A percentile compares a stretch with the other conserved stretches of the same genome.
Evolutionary conservation across 2,113 vertebrate genomes (phyloP).

Genomic region (Ivindomyrus marchei): DNA sequence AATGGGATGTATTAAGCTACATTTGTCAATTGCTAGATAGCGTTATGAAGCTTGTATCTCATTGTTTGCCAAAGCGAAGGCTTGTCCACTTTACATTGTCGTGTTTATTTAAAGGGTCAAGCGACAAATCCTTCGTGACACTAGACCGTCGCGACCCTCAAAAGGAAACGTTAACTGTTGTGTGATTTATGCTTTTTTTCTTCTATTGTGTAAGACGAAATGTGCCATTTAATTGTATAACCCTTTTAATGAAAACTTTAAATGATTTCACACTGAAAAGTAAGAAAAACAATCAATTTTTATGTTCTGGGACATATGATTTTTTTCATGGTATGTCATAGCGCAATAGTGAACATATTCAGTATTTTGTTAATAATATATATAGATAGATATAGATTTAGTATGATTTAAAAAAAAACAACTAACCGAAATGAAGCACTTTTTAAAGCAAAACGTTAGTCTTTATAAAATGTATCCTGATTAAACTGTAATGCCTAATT

Average conservation of each 20-base stretch:
- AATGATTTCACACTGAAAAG: slow-evolving; percentile 51
- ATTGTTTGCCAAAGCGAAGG: slow-evolving; percentile 77
- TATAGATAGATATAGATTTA: slow-evolving; percentile 61
- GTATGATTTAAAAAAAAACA: slow-evolving; percentile 41
- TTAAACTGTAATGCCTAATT: slow-evolving; percentile 30
- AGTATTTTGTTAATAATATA: slow-evolving; percentile 59
- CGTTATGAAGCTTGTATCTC: slow-evolving; percentile 75
- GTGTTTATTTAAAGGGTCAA: slow-evolving; percentile 64
- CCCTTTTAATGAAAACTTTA: slow-evolving; percentile 43
- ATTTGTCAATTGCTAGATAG: slow-evolving; percentile 73
- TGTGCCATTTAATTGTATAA: slow-evolving; percentile 57
- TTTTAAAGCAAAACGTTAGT: slow-evolving; percentile 59
- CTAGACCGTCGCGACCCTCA: slow-evolving; percentile 58
- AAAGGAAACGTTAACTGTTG: slow-evolving; percentile 57
- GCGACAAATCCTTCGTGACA: slow-evolving; percentile 61
- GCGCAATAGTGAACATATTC: slow-evolving; percentile 58
- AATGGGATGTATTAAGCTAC: slow-evolving; percentile 70
- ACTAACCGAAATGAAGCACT: slow-evolving; percentile 69
- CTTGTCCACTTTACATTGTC: slow-evolving; percentile 65
- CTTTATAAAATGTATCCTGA: slow-evolving; percentile 43
- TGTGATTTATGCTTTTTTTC: slow-evolving; percentile 55
- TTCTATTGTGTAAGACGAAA: slow-evolving; percentile 50
- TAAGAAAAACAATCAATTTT: slow-evolving; percentile 49
- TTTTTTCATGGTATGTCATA: slow-evolving; percentile 51
- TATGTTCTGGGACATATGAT: slow-evolving; percentile 46